These are phyloP conservation scores for Notarius quadriscutis DNA, from an alignment of 2,113 vertebrate genomes.

Conservation along the genomic window DNA sequence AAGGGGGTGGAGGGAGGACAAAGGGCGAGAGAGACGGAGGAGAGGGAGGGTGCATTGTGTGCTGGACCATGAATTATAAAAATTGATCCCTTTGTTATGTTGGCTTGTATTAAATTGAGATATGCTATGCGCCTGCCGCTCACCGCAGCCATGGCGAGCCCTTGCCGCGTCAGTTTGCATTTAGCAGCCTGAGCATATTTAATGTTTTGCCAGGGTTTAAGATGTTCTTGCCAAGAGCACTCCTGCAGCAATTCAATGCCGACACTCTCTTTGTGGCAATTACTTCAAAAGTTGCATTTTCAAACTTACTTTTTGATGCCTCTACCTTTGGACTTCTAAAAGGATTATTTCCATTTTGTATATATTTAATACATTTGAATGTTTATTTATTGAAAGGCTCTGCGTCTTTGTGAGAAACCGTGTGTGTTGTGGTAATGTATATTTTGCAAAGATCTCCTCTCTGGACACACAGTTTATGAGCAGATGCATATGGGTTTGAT, in stretches of 20 bases:
- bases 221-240: conserved; percentile 87
- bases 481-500: conserved; percentile 27
- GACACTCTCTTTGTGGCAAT: conserved; percentile 77
- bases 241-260: conserved; percentile 80
- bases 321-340: conserved; percentile 72
- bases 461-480: conserved; percentile 34
- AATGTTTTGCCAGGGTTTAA: conserved; percentile 81
- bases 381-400: conserved; percentile 60
- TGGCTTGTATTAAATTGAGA: conserved; percentile 83
- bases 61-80: conserved; percentile 80
- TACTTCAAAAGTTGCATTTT: conserved; percentile 79
- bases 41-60: conserved; percentile 69
- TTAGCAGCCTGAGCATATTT: conserved; percentile 83
- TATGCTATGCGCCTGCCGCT: conserved; percentile 70
- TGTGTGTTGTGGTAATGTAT: conserved; percentile 10
- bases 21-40: conserved; percentile 15
- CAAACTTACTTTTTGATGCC: conserved; percentile 70
- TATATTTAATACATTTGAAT: conserved; percentile 57
- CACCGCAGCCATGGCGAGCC: conserved; percentile 69
- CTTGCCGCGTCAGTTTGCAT: conserved; percentile 84
- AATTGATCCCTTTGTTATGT: conserved; percentile 81
- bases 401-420: conserved; percentile 39
- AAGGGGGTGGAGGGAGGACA: conserved; percentile 1
- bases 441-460: conserved; percentile 18
- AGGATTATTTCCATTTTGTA: conserved; percentile 73